phyloP scores from a whole-genome alignment of 2,888 invertebrate species.

The Zootermopsis nevadensis region DNA sequence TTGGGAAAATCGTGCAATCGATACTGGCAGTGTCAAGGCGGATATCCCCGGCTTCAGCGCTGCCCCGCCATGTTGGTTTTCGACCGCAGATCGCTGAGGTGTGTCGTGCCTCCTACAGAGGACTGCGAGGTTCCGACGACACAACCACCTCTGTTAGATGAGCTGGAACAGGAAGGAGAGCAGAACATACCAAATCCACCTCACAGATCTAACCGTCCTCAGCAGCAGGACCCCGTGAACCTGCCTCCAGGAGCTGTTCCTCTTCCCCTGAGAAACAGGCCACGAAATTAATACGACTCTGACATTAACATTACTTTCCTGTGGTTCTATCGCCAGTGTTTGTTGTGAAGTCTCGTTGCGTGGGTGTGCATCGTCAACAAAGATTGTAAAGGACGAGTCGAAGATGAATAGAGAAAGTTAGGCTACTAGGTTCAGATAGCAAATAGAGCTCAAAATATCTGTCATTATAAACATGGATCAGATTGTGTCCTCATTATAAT shows the following conservation, averaged over 20 bases:
- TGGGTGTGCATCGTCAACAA: background rate
- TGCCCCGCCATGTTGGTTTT: slow-evolving; percentile 93
- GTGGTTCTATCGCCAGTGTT: background rate
- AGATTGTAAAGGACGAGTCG: no score
- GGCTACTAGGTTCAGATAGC: no score
- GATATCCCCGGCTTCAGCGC: slow-evolving; percentile 89
- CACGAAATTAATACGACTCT: slow-evolving; percentile 44
- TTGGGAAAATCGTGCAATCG: slow-evolving; percentile 93
- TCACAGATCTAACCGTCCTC: slow-evolving; percentile 46
- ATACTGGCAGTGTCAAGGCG: slow-evolving; percentile 95
- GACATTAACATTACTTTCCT: background rate
- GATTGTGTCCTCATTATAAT: no score
- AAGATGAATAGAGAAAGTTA: no score
- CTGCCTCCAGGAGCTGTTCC: slow-evolving; percentile 50
- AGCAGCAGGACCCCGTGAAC: slow-evolving; percentile 41
- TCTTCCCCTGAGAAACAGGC: slow-evolving; percentile 49
- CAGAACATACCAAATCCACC: slow-evolving; percentile 52
- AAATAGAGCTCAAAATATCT: no score
- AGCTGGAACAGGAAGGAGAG: slow-evolving; percentile 54
- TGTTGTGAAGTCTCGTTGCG: background rate
- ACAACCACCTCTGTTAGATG: slow-evolving; percentile 67
- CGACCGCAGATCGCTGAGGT: slow-evolving; percentile 82
- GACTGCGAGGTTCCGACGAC: slow-evolving; percentile 89
- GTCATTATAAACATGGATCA: no score
- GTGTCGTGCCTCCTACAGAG: slow-evolving; percentile 90